A percentile compares a stretch with the other conserved stretches of the same genome.
Conservation (phyloP, 1,140 invertebrate genomes). For the Tetramorium simillimum region DNA sequence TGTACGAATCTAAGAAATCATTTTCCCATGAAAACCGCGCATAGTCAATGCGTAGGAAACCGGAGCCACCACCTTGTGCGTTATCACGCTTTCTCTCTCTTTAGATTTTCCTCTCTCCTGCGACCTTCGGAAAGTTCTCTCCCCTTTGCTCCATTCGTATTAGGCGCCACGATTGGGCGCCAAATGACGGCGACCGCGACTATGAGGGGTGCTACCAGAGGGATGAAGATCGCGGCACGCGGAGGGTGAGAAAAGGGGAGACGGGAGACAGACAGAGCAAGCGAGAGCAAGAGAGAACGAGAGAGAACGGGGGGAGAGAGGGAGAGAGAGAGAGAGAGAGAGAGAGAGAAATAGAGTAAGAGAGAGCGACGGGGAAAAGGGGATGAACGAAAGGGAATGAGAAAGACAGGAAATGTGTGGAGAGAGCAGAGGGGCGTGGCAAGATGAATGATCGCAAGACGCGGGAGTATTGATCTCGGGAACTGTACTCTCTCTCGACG, state of each 20-base stretch:
- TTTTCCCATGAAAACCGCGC: constrained; percentile 27
- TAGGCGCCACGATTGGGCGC: constrained; percentile 68
- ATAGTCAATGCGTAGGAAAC: constrained; percentile 43
- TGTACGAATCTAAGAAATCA: constrained; percentile 26
- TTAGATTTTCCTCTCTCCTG: constrained; percentile 10
- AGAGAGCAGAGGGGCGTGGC: constrained; percentile 85
- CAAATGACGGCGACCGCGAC: constrained; percentile 68
- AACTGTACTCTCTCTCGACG: constrained; percentile 76
- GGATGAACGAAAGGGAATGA: constrained; percentile 64
- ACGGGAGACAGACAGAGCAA: constrained; percentile 67
- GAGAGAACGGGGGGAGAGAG: constrained; percentile 62
- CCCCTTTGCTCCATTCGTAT: constrained; percentile 59
- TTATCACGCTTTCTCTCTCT: constrained; percentile 53
- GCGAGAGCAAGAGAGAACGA: constrained; percentile 49
- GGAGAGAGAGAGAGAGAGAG: constrained; percentile 59
- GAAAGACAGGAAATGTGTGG: constrained; percentile 72
- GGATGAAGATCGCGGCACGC: constrained; percentile 70
- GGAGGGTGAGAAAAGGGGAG: constrained; percentile 69
- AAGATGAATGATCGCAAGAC: constrained; percentile 86
- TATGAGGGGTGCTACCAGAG: constrained; percentile 63
- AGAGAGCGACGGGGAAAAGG: constrained; percentile 62
- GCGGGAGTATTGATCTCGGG: constrained; percentile 85
- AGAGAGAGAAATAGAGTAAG: constrained; percentile 64
- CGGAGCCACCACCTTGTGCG: constrained; percentile 45
- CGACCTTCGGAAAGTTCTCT: constrained; percentile 58